phyloP scores from a whole-genome alignment of 2,113 vertebrate species.

The Daboia siamensis region DNA sequence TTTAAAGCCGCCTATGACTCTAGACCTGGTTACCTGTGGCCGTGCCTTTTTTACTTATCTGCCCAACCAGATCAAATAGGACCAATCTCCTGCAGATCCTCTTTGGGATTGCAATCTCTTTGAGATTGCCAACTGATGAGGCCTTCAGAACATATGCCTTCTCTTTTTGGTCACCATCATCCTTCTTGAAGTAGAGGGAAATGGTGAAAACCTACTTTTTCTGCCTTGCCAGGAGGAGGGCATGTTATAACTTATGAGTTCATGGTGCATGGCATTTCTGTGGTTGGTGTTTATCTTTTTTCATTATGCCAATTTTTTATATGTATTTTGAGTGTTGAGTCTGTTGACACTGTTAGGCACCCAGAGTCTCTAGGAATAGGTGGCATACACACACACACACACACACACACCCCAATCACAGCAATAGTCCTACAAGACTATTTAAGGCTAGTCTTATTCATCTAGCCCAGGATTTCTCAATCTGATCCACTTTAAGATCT shows the following conservation, averaged over 20 bases:
- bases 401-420: not conserved
- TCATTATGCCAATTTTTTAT: not conserved
- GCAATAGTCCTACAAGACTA: not conserved
- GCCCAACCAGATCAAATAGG: not conserved
- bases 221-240: too few relatives aligned
- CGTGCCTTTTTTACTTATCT: not conserved
- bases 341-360: not conserved
- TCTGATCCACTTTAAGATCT: not conserved
- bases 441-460: not conserved
- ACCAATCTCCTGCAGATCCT: not conserved
- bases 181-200: not conserved
- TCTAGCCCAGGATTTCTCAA: not conserved
- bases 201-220: not conserved
- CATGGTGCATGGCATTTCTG: not conserved
- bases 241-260: not conserved
- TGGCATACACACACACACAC: not conserved
- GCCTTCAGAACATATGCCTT: not conserved
- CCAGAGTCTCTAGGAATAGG: not conserved
- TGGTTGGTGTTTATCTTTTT: not conserved
- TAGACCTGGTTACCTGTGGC: not conserved
- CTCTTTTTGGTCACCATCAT: not conserved
- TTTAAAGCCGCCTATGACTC: not conserved
- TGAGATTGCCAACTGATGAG: not conserved
- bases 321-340: not conserved
- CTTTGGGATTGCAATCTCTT: not conserved